Base-by-base conservation (phyloP, 2,113 vertebrate species). In the Triplophysa rosa region DNA sequence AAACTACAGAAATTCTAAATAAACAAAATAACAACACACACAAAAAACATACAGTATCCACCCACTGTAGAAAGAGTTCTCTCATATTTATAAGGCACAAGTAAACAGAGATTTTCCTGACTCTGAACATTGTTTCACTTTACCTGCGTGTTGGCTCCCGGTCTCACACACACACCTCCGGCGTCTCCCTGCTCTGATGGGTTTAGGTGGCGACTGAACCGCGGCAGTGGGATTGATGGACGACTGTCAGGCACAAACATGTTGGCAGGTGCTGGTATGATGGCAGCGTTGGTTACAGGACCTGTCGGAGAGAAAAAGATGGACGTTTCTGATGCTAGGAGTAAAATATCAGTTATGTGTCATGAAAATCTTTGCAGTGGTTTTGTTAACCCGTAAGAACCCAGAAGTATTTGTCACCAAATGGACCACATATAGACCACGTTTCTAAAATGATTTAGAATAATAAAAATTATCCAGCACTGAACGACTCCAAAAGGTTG, bases 161-260 rank as follows among this genome's bases (percentile, higher is more conserved):
- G 93, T 21, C 95, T 93, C 70, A 98, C 89, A 0, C 91, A 94
- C 29, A 95, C 87, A 1, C 93, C 95, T 7, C 94, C 94, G 0
- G 80, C 89, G 0, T 96, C 94, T 0, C 83, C 91, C 4, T 94
- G 95, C 19, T 96, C 93, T 0, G 92, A 81, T 1, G 93, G 91
- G 1, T 95, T 92, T 47, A 95, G 92, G 89, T 98, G 96, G 2
- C 91, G 94, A 86, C 93, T 95, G 92, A 98, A 98, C 33, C 92
- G 94, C 0, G 95, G 96, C 64, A 99, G 91, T 0, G 95, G 93
- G 49, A 95, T 63, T 11, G 91, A 80, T 0, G 98, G 96, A 1
- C 94, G 93, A 86, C 94, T 94, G 0, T 98, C 97, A 0, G 96
- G 92, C 64, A 93, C 93, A 42, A 98, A 91, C 97, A 99, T 99